phyloP scores from a whole-genome alignment of 2,888 invertebrate genomes.

The Pachycephus smyrnensis region DNA sequence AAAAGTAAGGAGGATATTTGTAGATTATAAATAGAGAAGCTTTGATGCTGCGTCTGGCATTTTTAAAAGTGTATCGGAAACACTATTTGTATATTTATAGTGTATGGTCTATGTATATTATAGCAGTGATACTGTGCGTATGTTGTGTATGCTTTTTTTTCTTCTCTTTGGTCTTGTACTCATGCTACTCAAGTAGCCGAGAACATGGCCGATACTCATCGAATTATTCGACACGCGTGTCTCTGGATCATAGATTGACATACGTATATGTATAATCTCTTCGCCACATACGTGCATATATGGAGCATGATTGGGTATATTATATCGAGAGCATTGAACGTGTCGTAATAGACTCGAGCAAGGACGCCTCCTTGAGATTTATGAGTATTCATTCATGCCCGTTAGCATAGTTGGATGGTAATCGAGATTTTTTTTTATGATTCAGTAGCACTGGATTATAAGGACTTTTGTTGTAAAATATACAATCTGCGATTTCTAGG shows the following conservation, averaged over 20 bases:
- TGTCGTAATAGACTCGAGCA: not conserved
- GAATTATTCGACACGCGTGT: not conserved
- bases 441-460: not conserved
- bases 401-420: not conserved
- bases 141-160: not conserved
- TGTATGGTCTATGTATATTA: not conserved
- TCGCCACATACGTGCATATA: not conserved
- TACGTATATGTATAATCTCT: not conserved
- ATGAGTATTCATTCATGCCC: not conserved
- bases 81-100: not conserved
- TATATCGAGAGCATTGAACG: not conserved
- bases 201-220: not conserved
- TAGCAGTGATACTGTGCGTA: not conserved
- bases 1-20: not conserved
- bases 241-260: not conserved
- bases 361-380: not conserved
- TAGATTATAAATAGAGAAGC: not conserved
- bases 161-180: not conserved
- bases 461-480: not conserved
- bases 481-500: not conserved
- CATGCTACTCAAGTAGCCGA: not conserved
- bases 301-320: not conserved
- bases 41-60: not conserved
- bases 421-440: not conserved
- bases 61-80: not conserved